Evolutionary conservation across 2,797 vertebrate genomes (phyloP).

Genomic region (Pangasius djambal): DNA sequence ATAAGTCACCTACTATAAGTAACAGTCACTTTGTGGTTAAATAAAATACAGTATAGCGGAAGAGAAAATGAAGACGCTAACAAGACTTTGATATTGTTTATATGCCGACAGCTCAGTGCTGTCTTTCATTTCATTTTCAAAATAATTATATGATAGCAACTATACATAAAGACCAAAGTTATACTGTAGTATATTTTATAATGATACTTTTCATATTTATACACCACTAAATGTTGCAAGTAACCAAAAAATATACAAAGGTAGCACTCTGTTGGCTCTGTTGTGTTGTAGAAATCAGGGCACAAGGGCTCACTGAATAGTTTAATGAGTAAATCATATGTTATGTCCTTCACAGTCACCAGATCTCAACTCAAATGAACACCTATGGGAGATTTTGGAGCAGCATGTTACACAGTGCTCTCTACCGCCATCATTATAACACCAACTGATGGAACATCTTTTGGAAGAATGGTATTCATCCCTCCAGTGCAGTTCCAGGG

Average conservation of each 20-base stretch:
- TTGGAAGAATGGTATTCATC: neutral
- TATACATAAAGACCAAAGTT: too few relatives aligned
- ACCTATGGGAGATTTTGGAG: neutral
- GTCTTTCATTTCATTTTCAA: too few relatives aligned
- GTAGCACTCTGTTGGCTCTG: neutral
- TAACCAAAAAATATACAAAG: neutral
- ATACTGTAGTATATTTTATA: too few relatives aligned
- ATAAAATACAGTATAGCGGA: too few relatives aligned
- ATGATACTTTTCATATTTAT: too few relatives aligned
- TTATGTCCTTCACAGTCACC: neutral
- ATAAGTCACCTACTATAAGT: too few relatives aligned
- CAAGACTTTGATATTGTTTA: too few relatives aligned
- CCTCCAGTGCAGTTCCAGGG: too few relatives aligned
- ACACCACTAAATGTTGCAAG: neutral
- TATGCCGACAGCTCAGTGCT: too few relatives aligned
- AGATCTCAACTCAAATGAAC: neutral
- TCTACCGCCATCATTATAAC: slow-evolving; percentile 2
- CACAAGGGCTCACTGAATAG: neutral
- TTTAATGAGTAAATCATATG: neutral
- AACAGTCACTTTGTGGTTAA: too few relatives aligned
- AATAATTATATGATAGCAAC: too few relatives aligned
- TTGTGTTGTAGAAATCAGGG: neutral
- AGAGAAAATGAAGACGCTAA: too few relatives aligned
- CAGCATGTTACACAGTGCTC: neutral
- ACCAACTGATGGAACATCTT: neutral